Percentiles rank a stretch among this genome's conserved stretches.
Evolutionary conservation across 2,888 invertebrate genomes (phyloP).

Genomic region (Parapristionchus giblindavisi): DNA sequence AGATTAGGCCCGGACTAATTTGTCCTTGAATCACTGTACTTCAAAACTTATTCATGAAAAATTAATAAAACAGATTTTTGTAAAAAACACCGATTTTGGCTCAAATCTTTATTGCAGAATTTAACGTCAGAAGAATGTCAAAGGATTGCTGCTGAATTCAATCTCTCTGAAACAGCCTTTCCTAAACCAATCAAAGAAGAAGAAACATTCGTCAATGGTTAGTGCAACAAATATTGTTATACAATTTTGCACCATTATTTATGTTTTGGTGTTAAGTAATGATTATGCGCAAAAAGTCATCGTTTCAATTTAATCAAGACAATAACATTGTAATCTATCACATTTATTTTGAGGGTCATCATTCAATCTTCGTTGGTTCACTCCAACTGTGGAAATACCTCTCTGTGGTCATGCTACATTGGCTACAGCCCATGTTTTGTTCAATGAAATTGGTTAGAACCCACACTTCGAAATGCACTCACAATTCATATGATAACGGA

Average conservation of each 20-base stretch:
- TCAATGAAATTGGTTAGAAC: conserved; percentile 69
- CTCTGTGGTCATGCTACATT: conserved; percentile 76
- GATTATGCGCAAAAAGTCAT: neutral
- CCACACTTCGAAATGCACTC: too few species aligned
- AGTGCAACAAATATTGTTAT: neutral
- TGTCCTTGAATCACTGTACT: too few species aligned
- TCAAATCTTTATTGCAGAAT: conserved; percentile 69
- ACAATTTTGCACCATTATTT: neutral
- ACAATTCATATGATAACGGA: too few species aligned
- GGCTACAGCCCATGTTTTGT: conserved; percentile 73
- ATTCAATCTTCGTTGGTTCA: conserved; percentile 75
- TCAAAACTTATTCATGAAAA: too few species aligned
- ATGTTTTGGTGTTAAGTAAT: neutral
- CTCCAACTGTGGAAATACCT: conserved; percentile 73
- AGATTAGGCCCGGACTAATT: too few species aligned
- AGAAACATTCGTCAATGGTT: conserved; percentile 23
- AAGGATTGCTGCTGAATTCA: conserved; percentile 74
- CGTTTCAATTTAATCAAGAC: too few species aligned
- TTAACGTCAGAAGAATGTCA: conserved; percentile 71
- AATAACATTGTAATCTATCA: too few species aligned
- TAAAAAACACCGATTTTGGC: too few species aligned
- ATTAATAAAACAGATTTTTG: too few species aligned
- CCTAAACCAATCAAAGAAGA: conserved; percentile 63
- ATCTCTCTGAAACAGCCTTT: conserved; percentile 75
- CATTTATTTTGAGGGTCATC: too few species aligned